These are phyloP conservation scores for Lanistes nyassanus DNA, from an alignment of 1,140 invertebrate species.

Conservation along the genomic window DNA sequence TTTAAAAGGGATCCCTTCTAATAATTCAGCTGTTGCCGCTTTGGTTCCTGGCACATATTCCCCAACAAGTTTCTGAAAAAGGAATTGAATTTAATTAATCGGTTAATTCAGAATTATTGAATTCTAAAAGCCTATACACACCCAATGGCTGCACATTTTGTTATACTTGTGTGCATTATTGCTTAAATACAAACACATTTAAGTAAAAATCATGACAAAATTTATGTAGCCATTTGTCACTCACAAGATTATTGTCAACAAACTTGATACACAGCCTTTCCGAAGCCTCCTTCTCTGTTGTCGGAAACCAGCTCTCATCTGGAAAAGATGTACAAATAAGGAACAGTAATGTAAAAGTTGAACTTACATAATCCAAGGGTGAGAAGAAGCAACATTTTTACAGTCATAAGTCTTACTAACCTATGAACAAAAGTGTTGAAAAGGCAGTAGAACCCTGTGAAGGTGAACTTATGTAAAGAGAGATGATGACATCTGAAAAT, in stretches of 20 bases:
- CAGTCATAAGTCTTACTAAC: too few relatives aligned
- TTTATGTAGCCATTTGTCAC: neutral
- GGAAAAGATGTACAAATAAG: neutral
- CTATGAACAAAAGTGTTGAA: too few relatives aligned
- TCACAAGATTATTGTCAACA: neutral
- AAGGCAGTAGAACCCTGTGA: too few relatives aligned
- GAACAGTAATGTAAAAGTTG: neutral
- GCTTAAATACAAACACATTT: neutral
- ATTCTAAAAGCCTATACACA: neutral
- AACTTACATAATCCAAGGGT: neutral
- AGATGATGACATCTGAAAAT: too few relatives aligned
- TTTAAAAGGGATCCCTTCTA: too few relatives aligned
- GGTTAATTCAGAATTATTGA: neutral
- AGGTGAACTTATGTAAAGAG: too few relatives aligned
- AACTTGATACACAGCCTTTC: slow-evolving; percentile 7
- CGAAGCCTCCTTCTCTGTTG: neutral
- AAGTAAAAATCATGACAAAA: neutral
- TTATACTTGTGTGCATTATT: neutral
- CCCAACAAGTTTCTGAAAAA: too few relatives aligned
- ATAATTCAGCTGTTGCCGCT: too few relatives aligned
- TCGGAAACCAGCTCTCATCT: neutral
- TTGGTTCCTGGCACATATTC: too few relatives aligned
- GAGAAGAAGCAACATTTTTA: neutral
- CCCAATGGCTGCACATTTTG: neutral
- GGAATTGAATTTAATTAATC: neutral